phyloP scores from a whole-genome alignment of 1,140 invertebrate species.

The Physella acuta region DNA sequence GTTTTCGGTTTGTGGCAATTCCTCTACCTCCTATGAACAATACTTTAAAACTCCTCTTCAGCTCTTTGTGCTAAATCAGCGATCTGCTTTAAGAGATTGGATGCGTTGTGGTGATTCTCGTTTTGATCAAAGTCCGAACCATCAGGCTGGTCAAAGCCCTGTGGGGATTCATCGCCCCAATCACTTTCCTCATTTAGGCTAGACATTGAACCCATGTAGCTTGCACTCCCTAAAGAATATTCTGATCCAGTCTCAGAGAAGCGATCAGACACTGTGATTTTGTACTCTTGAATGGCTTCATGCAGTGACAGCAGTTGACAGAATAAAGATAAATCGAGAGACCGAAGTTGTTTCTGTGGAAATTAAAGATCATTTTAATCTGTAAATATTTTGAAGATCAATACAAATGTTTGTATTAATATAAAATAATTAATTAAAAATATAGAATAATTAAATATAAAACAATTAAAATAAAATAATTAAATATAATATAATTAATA shows the following conservation, averaged over 20 bases:
- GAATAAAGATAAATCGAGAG: conserved; percentile 79
- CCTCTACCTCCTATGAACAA: too few species aligned
- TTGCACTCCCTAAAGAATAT: conserved; percentile 37
- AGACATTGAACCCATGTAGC: conserved; percentile 34
- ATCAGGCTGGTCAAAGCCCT: background rate
- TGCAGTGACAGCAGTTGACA: conserved; percentile 85
- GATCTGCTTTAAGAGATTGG: conserved; percentile 13
- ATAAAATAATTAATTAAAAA: background rate
- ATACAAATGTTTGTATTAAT: background rate
- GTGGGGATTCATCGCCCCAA: conserved; percentile 20
- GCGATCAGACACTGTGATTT: conserved; percentile 72
- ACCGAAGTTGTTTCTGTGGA: conserved; percentile 76
- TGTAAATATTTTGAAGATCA: background rate
- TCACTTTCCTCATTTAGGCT: conserved; percentile 35
- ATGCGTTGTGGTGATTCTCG: conserved; percentile 2
- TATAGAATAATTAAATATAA: background rate
- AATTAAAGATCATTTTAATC: background rate
- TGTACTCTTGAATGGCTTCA: conserved; percentile 84
- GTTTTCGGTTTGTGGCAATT: too few species aligned
- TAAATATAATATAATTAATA: background rate
- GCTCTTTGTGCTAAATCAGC: conserved; percentile 8
- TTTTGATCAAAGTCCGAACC: background rate
- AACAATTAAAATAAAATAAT: background rate
- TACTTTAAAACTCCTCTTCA: conserved; percentile 16
- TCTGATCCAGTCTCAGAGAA: conserved; percentile 61